Percentiles rank a stretch among this genome's conserved stretches.
Conservation (phyloP, 1,140 invertebrate genomes). For the Rhagoletis pomonella region DNA sequence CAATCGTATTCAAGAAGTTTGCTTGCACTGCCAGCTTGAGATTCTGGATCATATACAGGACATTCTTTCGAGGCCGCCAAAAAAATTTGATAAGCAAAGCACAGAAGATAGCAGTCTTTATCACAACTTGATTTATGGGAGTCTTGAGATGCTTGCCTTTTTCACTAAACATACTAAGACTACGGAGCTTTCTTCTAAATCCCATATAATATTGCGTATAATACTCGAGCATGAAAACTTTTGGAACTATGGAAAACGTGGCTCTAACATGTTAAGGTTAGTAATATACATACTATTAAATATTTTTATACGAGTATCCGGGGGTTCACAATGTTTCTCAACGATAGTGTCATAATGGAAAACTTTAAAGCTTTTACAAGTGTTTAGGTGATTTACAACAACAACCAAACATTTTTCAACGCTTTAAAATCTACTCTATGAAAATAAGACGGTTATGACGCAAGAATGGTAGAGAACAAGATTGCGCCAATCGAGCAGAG, state of each 20-base stretch:
- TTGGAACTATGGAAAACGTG: slow-evolving; percentile 82
- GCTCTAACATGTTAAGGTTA: slow-evolving; percentile 76
- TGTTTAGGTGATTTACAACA: too few relatives aligned
- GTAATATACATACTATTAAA: slow-evolving; percentile 1
- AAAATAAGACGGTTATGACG: too few relatives aligned
- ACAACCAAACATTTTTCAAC: too few relatives aligned
- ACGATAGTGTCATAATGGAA: too few relatives aligned
- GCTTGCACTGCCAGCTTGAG: slow-evolving; percentile 85
- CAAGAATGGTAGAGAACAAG: too few relatives aligned
- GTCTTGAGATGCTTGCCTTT: slow-evolving; percentile 80
- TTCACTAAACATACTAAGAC: slow-evolving; percentile 77
- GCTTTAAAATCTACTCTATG: too few relatives aligned
- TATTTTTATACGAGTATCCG: neutral
- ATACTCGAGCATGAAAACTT: slow-evolving; percentile 78
- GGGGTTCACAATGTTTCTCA: too few relatives aligned
- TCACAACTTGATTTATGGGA: slow-evolving; percentile 80
- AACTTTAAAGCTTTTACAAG: too few relatives aligned
- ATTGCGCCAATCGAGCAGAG: too few relatives aligned
- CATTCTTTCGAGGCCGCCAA: slow-evolving; percentile 81
- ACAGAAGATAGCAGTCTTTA: slow-evolving; percentile 84
- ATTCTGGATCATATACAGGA: slow-evolving; percentile 83
- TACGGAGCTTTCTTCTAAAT: slow-evolving; percentile 77
- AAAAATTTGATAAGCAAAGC: slow-evolving; percentile 68
- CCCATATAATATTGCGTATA: slow-evolving; percentile 60
- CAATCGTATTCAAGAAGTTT: slow-evolving; percentile 82